Evolutionary conservation across 2,888 invertebrate species (phyloP), one percentile per base, ranked within the genome.

Genomic region (Coleophora deauratella): DNA sequence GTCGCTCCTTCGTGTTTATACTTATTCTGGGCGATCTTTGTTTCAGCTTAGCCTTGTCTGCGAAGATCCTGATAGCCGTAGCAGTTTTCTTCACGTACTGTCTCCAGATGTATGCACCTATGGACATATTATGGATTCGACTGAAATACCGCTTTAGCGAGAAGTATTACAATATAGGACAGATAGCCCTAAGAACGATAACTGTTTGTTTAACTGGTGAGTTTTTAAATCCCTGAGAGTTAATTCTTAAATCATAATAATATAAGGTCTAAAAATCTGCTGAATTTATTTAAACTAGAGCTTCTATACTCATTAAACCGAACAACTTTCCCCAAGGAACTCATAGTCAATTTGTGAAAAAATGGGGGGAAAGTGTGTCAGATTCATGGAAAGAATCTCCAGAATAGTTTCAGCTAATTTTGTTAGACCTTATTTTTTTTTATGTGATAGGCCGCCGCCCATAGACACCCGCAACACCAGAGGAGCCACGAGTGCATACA

Each of bases 51-150:
- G 95, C 93, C 1, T 88, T 95, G 64, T 65, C 88, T 1, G 96
- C 96, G 0, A 93, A 96, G 71, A 63, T 94, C 2, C 81, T 95
- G 45, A 96, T 98, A 60, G 93, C 95, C 0, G 53, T 94, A 1
- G 94, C 97, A 0, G 94, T 99, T 13, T 92, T 98, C 54, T 93
- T 98, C 66, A 95, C 97, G 0, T 99, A 96, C 66, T 94, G 95
- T 40, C 88, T 99, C 0, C 98, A 98, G 80, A 94, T 96, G 80
- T 98, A 95, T 69, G 97, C 98, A 0, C 97, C 98, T 0, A 90
- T 95, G 77, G 93, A 94, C 38, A 95, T 99, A 37, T 89, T 97
- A 35, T 97, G 96, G 94, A 90, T 90, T 7, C 86, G 89, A 41
- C 67, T 96, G 7, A 76, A 86, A 41, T 59, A 54, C 2, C 67